These are phyloP conservation scores for Ophonus ardosiacus DNA, from an alignment of 2,888 invertebrate genomes.

Conservation along the genomic window DNA sequence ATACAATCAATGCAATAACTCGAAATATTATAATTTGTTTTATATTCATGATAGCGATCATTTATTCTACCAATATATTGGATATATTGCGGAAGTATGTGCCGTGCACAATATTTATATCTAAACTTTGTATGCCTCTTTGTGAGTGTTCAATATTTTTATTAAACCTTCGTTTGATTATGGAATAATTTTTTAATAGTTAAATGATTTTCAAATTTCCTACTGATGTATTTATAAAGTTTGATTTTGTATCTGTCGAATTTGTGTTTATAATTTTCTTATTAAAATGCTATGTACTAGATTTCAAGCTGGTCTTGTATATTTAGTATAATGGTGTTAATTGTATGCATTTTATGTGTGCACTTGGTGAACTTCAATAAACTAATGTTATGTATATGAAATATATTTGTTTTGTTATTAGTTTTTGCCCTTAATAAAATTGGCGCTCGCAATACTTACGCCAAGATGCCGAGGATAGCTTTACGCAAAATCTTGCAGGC, in stretches of 20 bases:
- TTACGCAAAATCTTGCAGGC: no score
- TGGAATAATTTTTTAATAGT: slow-evolving; percentile 34
- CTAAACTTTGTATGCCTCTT: slow-evolving; percentile 49
- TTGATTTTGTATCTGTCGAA: slow-evolving; percentile 4
- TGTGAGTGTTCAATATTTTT: slow-evolving; percentile 24
- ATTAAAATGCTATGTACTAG: slow-evolving; percentile 73
- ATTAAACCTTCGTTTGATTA: slow-evolving; percentile 20
- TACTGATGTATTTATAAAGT: slow-evolving; percentile 24
- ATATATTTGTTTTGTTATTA: no score
- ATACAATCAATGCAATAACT: slow-evolving; percentile 46
- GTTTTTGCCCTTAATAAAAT: no score
- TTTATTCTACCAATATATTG: slow-evolving; percentile 54
- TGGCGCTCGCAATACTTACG: no score
- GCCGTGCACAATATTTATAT: slow-evolving; percentile 56
- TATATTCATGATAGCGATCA: slow-evolving; percentile 31
- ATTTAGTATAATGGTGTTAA: slow-evolving; percentile 62
- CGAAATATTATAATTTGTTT: slow-evolving; percentile 20
- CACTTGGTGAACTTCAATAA: slow-evolving; percentile 59
- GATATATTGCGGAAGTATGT: slow-evolving; percentile 57
- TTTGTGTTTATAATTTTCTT: slow-evolving; percentile 63
- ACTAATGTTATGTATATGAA: slow-evolving; percentile 56
- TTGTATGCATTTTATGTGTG: slow-evolving; percentile 60
- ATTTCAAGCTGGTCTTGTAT: slow-evolving; percentile 75
- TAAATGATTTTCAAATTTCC: slow-evolving; percentile 18
- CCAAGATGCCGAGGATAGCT: no score